These are phyloP conservation scores for Micropoecilia bifurca DNA, from an alignment of 2,797 vertebrate genomes.

Conservation along the genomic window DNA sequence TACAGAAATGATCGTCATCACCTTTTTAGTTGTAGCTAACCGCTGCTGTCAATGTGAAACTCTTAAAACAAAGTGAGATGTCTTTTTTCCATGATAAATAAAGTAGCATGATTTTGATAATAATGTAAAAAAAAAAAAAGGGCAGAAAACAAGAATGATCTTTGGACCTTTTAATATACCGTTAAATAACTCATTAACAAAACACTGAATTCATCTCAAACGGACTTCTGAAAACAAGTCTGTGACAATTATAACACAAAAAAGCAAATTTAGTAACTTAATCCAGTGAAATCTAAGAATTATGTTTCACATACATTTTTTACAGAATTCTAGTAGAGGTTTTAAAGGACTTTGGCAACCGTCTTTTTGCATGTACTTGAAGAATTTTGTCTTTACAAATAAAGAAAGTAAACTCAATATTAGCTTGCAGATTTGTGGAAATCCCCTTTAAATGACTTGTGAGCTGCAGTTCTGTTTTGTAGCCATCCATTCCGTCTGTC, in stretches of 20 bases:
- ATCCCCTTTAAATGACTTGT: conserved; percentile 16
- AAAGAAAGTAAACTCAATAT: not conserved
- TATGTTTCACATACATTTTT: not conserved
- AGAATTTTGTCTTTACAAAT: conserved; percentile 5
- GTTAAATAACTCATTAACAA: not conserved
- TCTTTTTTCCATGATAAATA: not conserved
- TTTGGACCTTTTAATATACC: not conserved
- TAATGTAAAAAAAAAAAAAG: not conserved
- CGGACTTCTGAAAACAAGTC: not conserved
- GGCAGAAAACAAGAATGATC: not conserved
- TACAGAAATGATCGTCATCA: not conserved
- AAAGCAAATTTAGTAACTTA: not conserved
- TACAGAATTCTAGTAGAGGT: not conserved
- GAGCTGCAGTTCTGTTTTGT: conserved; percentile 15
- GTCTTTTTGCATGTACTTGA: not conserved
- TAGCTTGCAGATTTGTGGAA: conserved; percentile 32
- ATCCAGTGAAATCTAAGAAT: not conserved
- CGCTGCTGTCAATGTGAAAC: not conserved
- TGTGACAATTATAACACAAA: not conserved
- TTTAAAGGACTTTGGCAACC: not conserved
- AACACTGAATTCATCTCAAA: not conserved
- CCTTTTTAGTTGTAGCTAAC: not conserved
- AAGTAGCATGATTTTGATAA: not conserved
- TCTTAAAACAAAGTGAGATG: not conserved
- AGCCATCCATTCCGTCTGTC: not conserved